Evolutionary conservation across 2,113 vertebrate species (phyloP).

Genomic region (Perognathus longimembris): DNA sequence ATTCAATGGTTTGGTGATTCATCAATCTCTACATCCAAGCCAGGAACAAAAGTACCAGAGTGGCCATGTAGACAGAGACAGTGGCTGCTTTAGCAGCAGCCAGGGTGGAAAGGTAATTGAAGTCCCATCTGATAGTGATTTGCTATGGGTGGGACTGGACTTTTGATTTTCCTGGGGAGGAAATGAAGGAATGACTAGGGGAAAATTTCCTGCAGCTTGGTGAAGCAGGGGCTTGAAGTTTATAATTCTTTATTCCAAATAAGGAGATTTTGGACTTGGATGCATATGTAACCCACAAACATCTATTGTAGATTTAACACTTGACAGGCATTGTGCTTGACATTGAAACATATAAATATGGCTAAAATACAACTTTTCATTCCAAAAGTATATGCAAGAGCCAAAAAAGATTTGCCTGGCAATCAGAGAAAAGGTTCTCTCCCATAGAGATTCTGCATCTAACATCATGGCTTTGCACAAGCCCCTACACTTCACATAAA

Average conservation of each 20-base stretch:
- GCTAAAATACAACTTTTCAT: neutral
- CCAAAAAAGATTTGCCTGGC: too few species aligned
- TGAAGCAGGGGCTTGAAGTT: neutral
- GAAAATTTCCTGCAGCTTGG: neutral
- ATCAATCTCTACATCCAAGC: neutral
- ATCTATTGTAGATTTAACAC: neutral
- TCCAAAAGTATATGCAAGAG: neutral
- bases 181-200: neutral
- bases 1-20: neutral
- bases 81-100: neutral
- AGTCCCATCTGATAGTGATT: neutral
- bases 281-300: neutral
- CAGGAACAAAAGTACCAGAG: neutral
- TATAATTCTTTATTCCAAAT: conserved; percentile 13
- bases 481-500: too few species aligned
- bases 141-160: neutral
- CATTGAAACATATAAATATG: neutral
- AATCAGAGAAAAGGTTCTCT: too few species aligned
- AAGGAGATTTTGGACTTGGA: neutral
- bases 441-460: too few species aligned
- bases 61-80: neutral
- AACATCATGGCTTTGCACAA: too few species aligned
- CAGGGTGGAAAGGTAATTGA: neutral
- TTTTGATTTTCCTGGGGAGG: neutral
- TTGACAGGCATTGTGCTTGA: neutral